Base-by-base conservation (phyloP, 2,888 invertebrate species). In the Blomia tropicalis region DNA sequence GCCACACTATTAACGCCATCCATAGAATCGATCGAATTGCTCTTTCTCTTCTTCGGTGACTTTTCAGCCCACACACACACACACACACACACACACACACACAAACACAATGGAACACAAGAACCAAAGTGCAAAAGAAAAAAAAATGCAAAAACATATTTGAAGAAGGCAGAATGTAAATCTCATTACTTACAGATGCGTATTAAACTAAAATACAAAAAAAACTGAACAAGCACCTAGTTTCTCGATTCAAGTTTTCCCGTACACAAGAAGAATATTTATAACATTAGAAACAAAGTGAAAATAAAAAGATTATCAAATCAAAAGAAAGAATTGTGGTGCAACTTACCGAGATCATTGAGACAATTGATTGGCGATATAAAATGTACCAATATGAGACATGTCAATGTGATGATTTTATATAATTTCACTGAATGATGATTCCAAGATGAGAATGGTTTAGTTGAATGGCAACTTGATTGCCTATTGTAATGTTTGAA, bases 271-370 rank as follows among this genome's bases (percentile, higher is more conserved):
- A n/a, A 41, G 41, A n/a, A 11, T 19, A 47, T 47, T 47, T 7
- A 7, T 11, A 19, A 47, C 7, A n/a, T 11, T 14, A 14, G 7
- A 47, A 47, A 47, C n/a, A n/a, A 47, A 11, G 11, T 7, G 14
- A 47, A n/a, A 47, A 11, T 47, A 47, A 14, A 11, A 47, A 47
- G 11, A 7, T 11, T 11, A 41, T 41, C 14, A 41, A 17, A 41
- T 14, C 41, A 41, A 41, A 41, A 41, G 14, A n/a, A n/a, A 41
- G 14, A n/a, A 41, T 41, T 41, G 41, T n/a, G n/a, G 41, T 41
- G 41, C n/a, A 19, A 47, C 51, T 47, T 47, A 47, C 51, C 51
- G 51, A 47, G 51, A 47, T 47, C 51, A 47, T 47, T 47, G 51
- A 47, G 51, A 47, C 51, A 47, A n/a, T n/a, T 47, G 51, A 47